Evolutionary conservation across 1,140 invertebrate species (phyloP), one percentile per base, ranked within the genome.

Genomic region (Ostrea edulis): DNA sequence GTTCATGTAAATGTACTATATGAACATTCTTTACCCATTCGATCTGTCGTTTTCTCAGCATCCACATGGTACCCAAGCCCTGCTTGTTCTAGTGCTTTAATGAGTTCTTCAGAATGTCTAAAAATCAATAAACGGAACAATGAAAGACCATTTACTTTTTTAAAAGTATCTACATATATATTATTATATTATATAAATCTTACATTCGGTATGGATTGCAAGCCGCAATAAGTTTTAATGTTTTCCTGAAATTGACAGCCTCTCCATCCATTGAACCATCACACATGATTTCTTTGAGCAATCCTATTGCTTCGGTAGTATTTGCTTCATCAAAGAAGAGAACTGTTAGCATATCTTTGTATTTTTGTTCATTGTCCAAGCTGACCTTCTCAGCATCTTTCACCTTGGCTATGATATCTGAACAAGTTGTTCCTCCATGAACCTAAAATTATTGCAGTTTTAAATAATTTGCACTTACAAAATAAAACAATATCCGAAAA

Each of bases 291-390:
- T 94, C 93, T 84, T 94, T 94, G 17, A 94, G 91, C 35, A 93
- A 54, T 62, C 93, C 93, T 54, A 94, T 92, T 35, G 92, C 91
- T 84, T 93, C 92, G 51, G 93, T 94, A 51, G 93, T 93, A 86
- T 94, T 94, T 3, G 92, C 93, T 87, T 94, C 93, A 87, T 94
- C 93, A 87, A 94, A 93, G 82, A 94, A 94, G 51, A 94, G 84
- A 14, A 94, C 90, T 44, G 92, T 93, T 8, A 54, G 12, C 53
- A 54, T 8, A 54, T 54, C 53, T 54, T 54, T 54, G 53, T 54
- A 54, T 54, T 54, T 54, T 54, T 90, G 62, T 22, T 29, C 51
- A 83, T 93, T 93, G 86, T 89, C 55, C n/a, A 44, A 77, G 17
- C 93, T 90, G 20, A 88, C 84, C 65, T 84, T 51, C 54, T 91